Base-by-base conservation (phyloP, 2,797 vertebrate genomes). In the Discoglossus pictus region DNA sequence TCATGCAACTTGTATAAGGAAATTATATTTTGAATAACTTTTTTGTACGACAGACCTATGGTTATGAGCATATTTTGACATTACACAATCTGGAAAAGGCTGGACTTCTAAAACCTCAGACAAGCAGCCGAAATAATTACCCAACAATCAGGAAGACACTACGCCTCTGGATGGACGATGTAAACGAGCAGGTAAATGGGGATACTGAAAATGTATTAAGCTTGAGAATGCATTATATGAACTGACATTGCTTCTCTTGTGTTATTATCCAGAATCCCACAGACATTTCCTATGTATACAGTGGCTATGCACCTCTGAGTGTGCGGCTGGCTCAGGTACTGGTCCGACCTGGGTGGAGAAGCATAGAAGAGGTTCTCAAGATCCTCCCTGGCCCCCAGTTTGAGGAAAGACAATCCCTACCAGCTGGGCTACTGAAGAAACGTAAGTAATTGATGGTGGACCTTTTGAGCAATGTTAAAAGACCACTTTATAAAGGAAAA, bases 91-190 rank as follows among this genome's bases (percentile, higher is more conserved):
- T 99, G 1, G 97, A 99, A 82, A 98, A 98, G 71, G 90, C 87
- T 0, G 95, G 96, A 9, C 91, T 99, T 36, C 75, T 99, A 61
- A 96, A 93, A 73, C 80, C 73, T 2, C 97, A 99, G 81, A 80
- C 79, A 0, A 83, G 86, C 8, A 89, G 93, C 2, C 90, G 97
- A 73, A 99, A 99, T 64, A 99, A 93, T 80, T 97, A 95, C 79
- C 97, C 97, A 4, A 99, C 95, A 0, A 95, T 99, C 60, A 89
- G 97, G 75, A 99, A 99, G 74, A 99, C 97, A 0, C 79, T 99
- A 3, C 97, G 97, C 60, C 84, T 99, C 48, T 99, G 97, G 97
- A 97, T 99, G 97, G 96, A 98, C 31, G 97, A 99, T 1, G 92
- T 98, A 10, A 99, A 99, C 0, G 97, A 99, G 11, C 96, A 99